Conservation (phyloP, 2,888 invertebrate genomes). For the Noctua fimbriata region DNA sequence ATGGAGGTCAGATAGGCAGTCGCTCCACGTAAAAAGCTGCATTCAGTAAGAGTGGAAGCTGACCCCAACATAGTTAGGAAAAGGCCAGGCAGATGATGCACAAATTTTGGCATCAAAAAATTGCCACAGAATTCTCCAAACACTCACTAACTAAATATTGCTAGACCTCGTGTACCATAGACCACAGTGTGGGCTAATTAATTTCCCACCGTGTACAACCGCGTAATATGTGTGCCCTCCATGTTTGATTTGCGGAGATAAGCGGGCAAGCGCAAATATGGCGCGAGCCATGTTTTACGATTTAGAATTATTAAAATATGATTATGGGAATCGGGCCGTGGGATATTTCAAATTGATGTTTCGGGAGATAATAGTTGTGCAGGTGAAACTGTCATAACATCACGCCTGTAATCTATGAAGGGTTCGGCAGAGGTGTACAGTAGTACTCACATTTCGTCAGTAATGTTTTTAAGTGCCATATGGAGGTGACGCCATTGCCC, state of each 20-base stretch:
- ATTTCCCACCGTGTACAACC: slow-evolving; percentile 63
- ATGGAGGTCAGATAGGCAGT: not conserved
- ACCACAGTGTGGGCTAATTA: slow-evolving; percentile 62
- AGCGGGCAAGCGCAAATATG: slow-evolving; percentile 56
- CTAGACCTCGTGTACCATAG: slow-evolving; percentile 26
- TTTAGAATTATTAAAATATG: slow-evolving; percentile 59
- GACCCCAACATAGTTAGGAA: not conserved
- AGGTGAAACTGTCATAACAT: not conserved
- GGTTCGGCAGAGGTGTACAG: not conserved
- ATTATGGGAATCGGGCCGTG: slow-evolving; percentile 58
- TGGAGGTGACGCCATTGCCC: no score
- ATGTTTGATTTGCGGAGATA: slow-evolving; percentile 64
- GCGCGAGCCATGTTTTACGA: slow-evolving; percentile 45
- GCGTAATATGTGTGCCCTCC: slow-evolving; percentile 63
- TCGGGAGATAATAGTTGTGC: not conserved
- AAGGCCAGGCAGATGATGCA: not conserved
- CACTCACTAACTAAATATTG: slow-evolving; percentile 13
- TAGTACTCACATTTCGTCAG: not conserved
- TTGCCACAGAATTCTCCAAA: not conserved
- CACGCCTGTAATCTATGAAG: not conserved
- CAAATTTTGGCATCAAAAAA: not conserved
- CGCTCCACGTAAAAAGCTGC: not conserved
- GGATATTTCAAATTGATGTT: slow-evolving; percentile 29
- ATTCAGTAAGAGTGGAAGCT: not conserved
- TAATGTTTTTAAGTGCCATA: no score